phyloP scores from a whole-genome alignment of 2,888 invertebrate species.

The Celastrina argiolus region DNA sequence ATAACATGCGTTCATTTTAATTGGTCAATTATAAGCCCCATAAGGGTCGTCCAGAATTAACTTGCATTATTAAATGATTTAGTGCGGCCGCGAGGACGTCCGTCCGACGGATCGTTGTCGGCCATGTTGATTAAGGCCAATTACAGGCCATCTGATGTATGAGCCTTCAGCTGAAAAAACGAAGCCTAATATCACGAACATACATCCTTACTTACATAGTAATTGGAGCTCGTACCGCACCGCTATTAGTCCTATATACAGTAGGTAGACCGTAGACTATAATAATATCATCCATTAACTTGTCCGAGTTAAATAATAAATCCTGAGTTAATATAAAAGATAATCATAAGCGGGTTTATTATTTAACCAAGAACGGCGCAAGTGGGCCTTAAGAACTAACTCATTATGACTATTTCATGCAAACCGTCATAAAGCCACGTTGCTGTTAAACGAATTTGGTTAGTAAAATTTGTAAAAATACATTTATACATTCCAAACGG shows the following conservation, averaged over 20 bases:
- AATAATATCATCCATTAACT: no score
- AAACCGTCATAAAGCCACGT: background rate
- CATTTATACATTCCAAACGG: background rate
- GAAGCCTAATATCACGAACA: background rate
- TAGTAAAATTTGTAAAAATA: background rate
- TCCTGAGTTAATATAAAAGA: no score
- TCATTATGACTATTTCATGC: background rate
- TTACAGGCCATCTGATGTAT: slow-evolving; percentile 9
- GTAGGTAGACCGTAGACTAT: background rate
- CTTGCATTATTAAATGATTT: slow-evolving; percentile 16
- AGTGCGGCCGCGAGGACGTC: background rate
- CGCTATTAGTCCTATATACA: no score
- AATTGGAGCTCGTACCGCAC: no score
- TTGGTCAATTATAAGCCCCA: slow-evolving; percentile 3
- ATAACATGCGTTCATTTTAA: background rate
- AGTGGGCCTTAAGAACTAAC: no score
- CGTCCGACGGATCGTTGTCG: background rate
- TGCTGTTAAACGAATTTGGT: no score
- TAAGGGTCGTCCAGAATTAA: slow-evolving; percentile 7
- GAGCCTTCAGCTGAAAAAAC: slow-evolving; percentile 7
- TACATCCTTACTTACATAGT: background rate
- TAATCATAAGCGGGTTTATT: no score
- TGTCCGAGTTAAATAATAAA: no score
- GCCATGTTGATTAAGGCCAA: slow-evolving; percentile 22
- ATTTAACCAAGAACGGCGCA: no score